phyloP scores from a whole-genome alignment of 2,113 vertebrate genomes.

The Megalops atlanticus region DNA sequence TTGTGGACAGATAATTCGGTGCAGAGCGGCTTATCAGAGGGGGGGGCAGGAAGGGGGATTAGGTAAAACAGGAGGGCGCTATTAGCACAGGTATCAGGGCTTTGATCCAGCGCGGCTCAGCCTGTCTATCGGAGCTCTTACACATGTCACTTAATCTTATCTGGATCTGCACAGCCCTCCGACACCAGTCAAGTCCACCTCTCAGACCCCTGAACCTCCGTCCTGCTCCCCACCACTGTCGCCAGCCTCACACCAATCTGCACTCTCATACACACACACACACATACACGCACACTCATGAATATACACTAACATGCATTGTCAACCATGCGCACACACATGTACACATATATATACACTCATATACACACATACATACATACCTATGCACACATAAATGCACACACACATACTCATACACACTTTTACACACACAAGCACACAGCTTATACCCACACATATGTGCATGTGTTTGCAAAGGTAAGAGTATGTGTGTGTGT shows the following conservation, averaged over 20 bases:
- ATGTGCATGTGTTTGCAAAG: constrained; percentile 4
- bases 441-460: neutral
- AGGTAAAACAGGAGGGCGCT: constrained; percentile 81
- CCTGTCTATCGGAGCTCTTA: constrained; percentile 81
- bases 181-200: constrained; percentile 71
- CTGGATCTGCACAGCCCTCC: constrained; percentile 83
- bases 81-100: constrained; percentile 80
- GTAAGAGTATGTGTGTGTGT: neutral
- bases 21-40: constrained; percentile 80
- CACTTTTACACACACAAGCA: constrained; percentile 40
- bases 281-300: too few species aligned
- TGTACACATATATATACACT: too few species aligned
- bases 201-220: constrained; percentile 62
- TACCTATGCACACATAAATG: constrained; percentile 73
- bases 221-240: constrained; percentile 71
- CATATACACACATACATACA: too few species aligned
- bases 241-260: constrained; percentile 65
- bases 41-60: constrained; percentile 61
- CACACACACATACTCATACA: constrained; percentile 59
- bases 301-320: too few species aligned
- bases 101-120: constrained; percentile 78
- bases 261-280: too few species aligned
- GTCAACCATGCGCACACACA: too few species aligned
- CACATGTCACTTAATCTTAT: constrained; percentile 86
- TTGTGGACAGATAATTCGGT: constrained; percentile 84